These are phyloP conservation scores for Tetragonula carbonaria DNA, from an alignment of 2,888 invertebrate species.

Conservation along the genomic window DNA sequence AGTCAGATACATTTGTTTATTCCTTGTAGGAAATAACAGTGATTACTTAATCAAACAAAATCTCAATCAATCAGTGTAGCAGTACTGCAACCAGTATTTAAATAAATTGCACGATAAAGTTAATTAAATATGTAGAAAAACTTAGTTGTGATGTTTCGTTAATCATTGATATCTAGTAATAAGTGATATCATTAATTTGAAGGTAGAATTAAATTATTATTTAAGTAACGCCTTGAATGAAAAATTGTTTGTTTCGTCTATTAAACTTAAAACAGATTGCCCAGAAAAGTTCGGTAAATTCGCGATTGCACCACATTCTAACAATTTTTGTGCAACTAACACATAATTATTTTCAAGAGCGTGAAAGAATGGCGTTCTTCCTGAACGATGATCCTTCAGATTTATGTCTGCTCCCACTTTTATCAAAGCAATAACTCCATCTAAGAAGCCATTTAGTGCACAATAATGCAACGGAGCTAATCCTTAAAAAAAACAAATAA, in stretches of 20 bases:
- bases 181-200: not conserved
- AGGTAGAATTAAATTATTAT: slow-evolving; percentile 31
- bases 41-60: not conserved
- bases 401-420: slow-evolving; percentile 74
- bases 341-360: slow-evolving; percentile 75
- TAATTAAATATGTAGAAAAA: not conserved
- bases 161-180: not conserved
- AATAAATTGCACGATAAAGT: not conserved
- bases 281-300: slow-evolving; percentile 76
- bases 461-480: slow-evolving; percentile 80
- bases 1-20: too few species aligned
- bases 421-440: slow-evolving; percentile 70
- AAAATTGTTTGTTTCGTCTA: slow-evolving; percentile 70
- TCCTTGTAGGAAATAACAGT: not conserved
- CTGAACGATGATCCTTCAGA: slow-evolving; percentile 77
- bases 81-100: not conserved
- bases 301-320: slow-evolving; percentile 72
- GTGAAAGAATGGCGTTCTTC: slow-evolving; percentile 79
- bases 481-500: slow-evolving; percentile 64
- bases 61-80: not conserved
- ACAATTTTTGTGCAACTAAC: slow-evolving; percentile 64
- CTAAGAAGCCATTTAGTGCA: slow-evolving; percentile 69
- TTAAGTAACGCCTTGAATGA: slow-evolving; percentile 63
- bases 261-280: slow-evolving; percentile 74
- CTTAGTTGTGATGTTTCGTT: not conserved